Evolutionary conservation across 2,797 vertebrate genomes (phyloP).

Genomic region (Aphelocoma californica): DNA sequence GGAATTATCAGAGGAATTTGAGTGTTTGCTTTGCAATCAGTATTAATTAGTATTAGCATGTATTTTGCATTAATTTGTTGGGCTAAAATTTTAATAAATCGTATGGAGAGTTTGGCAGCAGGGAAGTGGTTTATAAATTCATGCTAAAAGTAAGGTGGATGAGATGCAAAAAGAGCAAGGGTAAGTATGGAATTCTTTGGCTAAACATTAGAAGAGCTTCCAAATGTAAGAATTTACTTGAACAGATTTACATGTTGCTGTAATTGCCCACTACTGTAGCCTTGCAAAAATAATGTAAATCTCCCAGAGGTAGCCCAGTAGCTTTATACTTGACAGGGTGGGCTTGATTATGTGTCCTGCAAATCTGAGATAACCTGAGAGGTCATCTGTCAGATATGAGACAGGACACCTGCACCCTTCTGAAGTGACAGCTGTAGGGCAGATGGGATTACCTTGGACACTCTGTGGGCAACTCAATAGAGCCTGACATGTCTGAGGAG

Average conservation of each 20-base stretch:
- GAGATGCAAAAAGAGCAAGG: not conserved
- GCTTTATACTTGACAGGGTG: not conserved
- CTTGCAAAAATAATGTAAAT: not conserved
- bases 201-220: not conserved
- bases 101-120: not conserved
- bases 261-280: not conserved
- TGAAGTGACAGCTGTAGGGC: not conserved
- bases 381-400: not conserved
- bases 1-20: not conserved
- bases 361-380: not conserved
- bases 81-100: not conserved
- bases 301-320: not conserved
- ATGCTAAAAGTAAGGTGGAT: not conserved
- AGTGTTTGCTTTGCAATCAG: not conserved
- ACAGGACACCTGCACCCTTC: not conserved
- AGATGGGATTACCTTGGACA: not conserved
- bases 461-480: not conserved
- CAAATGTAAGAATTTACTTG: not conserved
- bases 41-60: not conserved
- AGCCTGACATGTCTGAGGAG: not conserved
- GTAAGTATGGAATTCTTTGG: not conserved
- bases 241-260: not conserved
- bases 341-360: not conserved
- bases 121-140: not conserved
- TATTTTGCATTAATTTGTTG: not conserved